phyloP scores from a whole-genome alignment of 2,113 vertebrate species.

The Varanus salvator region DNA sequence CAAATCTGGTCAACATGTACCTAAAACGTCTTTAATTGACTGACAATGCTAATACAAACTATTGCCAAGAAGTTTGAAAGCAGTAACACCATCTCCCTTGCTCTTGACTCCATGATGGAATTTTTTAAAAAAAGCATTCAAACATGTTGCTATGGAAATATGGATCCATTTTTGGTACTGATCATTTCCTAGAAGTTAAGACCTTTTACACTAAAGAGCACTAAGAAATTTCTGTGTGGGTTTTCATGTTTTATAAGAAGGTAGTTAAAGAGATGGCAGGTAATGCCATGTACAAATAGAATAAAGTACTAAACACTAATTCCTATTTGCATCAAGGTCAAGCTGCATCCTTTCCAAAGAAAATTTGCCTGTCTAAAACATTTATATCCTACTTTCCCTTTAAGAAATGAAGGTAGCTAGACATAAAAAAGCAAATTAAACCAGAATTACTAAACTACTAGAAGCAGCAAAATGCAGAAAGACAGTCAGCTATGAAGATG shows the following conservation, averaged over 20 bases:
- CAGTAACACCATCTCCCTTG: slow-evolving; percentile 52
- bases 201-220: slow-evolving; percentile 47
- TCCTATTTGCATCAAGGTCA: background rate
- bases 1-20: background rate
- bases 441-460: background rate
- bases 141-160: slow-evolving; percentile 61
- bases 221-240: slow-evolving; percentile 33
- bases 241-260: slow-evolving; percentile 39
- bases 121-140: slow-evolving; percentile 47
- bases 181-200: slow-evolving; percentile 59
- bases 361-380: background rate
- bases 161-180: slow-evolving; percentile 63
- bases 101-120: slow-evolving; percentile 53
- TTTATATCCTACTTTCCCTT: background rate
- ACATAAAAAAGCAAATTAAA: background rate
- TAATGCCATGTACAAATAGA: slow-evolving; percentile 53
- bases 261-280: slow-evolving; percentile 50
- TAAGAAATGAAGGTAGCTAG: background rate
- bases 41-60: slow-evolving; percentile 45
- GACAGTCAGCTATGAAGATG: background rate
- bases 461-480: background rate
- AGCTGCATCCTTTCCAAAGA: background rate
- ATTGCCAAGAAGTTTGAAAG: slow-evolving; percentile 45
- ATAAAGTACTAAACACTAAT: slow-evolving; percentile 31
- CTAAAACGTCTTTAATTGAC: background rate